Percentiles rank a stretch among this genome's conserved stretches.
Evolutionary conservation across 2,888 invertebrate genomes (phyloP).

Genomic region (Pristionchus japonicus): DNA sequence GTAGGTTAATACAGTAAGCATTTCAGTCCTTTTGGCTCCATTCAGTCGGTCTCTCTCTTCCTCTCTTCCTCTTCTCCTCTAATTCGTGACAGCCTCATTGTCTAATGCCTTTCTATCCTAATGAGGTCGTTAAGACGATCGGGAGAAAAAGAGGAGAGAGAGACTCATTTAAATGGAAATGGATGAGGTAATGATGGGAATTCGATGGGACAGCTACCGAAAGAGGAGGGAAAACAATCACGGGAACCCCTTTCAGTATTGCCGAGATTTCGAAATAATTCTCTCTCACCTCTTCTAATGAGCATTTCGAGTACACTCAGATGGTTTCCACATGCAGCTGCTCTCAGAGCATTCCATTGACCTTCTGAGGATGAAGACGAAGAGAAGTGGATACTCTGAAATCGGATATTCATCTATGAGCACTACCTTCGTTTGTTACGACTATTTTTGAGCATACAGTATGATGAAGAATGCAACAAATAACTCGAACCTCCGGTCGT

Average conservation of each 20-base stretch:
- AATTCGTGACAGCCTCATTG: conserved; percentile 28
- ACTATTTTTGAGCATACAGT: background rate
- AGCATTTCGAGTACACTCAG: conserved; percentile 62
- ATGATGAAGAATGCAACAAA: too few species aligned
- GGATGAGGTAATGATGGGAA: conserved; percentile 28
- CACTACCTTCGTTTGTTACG: background rate
- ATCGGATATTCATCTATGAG: background rate
- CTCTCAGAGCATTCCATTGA: conserved; percentile 62
- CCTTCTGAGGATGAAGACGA: conserved; percentile 46
- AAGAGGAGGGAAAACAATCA: background rate
- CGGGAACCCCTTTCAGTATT: background rate
- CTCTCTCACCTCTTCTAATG: conserved; percentile 54
- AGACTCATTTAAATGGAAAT: background rate
- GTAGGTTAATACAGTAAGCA: background rate
- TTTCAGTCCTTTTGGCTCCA: background rate
- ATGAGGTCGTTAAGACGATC: background rate
- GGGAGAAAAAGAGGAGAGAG: background rate
- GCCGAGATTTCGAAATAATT: background rate
- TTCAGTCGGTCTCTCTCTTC: background rate
- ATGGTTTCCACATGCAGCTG: conserved; percentile 63
- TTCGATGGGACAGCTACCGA: background rate
- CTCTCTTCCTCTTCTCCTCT: background rate
- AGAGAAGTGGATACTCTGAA: conserved; percentile 21
- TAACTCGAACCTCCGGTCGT: conserved; percentile 28
- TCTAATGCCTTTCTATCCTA: conserved; percentile 12